Base-by-base conservation (phyloP, 2,797 vertebrate species). In the Corythornis leucogaster region DNA sequence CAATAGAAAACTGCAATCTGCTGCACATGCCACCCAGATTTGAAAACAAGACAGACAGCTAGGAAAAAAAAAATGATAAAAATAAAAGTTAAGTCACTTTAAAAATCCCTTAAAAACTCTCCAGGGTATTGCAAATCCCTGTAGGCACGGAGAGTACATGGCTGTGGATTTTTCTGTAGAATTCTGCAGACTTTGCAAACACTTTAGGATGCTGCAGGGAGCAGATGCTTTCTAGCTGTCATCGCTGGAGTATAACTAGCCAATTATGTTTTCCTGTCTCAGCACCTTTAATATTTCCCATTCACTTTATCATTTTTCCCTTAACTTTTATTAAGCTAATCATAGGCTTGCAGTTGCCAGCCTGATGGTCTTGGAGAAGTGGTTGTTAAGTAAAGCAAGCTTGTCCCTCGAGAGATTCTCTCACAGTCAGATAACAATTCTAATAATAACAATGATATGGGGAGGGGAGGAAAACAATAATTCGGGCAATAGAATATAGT, bases 181-280 rank as follows among this genome's bases (percentile, higher is more conserved):
- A 90, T 90, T 90, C 89, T 96, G 79, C 92, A 89, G 87, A 81
- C 25, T 96, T 85, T 91, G 67, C 80, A 94, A 92, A 71, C 28
- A 25, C 22, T 85, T 85, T 54, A 62, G 33, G 33, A 48, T 89
- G 55, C 45, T 80, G 35, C 57, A 58, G 33, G 48, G 25, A 95
- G 33, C 13, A 22, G 46, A 50, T 61, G 80, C 17, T 84, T 87
- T 87, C 77, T 62, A 81, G 67, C 76, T 92, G 71, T 90, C 83
- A 83, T 48, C 1, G 1, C 45, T 79, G 48, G n/a, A 75, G 19
- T 55, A 66, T 10, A 40, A 30, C 62, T 75, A 54, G 20, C 35
- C 71, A 96, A 87, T 78, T 85, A 81, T 8, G 12, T 5, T 77
- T 92, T 57, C 64, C 46, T 93, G 94, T 87, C 61, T 77, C 66